These are phyloP conservation scores for Drosophila repletoides DNA, from an alignment of 1,140 invertebrate species.

Conservation along the genomic window DNA sequence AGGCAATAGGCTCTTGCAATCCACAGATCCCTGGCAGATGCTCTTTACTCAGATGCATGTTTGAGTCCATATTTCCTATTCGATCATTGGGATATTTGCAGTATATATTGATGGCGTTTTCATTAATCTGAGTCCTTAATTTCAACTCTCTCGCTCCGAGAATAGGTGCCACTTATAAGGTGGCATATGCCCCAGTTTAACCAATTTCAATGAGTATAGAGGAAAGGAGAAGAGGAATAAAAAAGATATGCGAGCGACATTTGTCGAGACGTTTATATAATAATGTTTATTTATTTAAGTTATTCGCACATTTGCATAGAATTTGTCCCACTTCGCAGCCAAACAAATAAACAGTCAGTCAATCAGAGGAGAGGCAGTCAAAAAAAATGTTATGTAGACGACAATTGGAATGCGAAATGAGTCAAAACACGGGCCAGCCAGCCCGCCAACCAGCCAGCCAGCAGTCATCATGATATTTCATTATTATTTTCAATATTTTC, in stretches of 20 bases:
- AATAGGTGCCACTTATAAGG: no score
- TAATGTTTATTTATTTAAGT: slow-evolving; percentile 76
- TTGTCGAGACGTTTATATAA: slow-evolving; percentile 70
- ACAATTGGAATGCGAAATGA: slow-evolving; percentile 65
- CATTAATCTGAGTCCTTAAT: no score
- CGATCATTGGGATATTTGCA: no score
- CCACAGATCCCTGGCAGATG: no score
- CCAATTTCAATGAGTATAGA: no score
- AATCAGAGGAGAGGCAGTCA: slow-evolving; percentile 30
- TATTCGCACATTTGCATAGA: slow-evolving; percentile 60
- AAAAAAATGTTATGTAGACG: slow-evolving; percentile 14
- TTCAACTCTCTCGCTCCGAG: no score
- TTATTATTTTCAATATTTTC: slow-evolving; percentile 31
- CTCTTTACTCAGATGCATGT: no score
- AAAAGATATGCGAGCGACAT: slow-evolving; percentile 20
- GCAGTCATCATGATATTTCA: slow-evolving; percentile 57
- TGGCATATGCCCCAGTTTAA: no score
- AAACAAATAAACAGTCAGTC: slow-evolving; percentile 54
- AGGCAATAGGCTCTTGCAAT: no score
- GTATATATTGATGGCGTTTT: no score
- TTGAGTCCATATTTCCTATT: no score
- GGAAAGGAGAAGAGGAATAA: not conserved
- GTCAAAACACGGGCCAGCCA: slow-evolving; percentile 38
- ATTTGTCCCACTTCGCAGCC: slow-evolving; percentile 74
- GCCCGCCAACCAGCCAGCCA: no score